Evolutionary conservation across 2,113 vertebrate genomes (phyloP).

Genomic region (Lepidothrix coronata): DNA sequence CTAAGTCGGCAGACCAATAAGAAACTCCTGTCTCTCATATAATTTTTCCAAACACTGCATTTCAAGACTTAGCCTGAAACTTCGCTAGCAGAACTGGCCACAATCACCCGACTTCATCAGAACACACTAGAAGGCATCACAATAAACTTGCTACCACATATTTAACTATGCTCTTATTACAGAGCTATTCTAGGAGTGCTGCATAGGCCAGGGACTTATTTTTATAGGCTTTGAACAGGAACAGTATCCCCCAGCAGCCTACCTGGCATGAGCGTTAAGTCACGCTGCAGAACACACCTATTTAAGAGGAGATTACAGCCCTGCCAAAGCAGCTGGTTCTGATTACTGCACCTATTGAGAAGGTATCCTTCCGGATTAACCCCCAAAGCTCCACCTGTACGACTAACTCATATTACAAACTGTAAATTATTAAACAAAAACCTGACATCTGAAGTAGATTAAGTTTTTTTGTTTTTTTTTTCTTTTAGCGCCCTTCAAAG

Average conservation of each 20-base stretch:
- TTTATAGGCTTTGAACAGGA: neutral
- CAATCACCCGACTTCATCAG: neutral
- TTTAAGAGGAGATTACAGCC: neutral
- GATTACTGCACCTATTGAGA: neutral
- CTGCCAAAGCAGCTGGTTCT: neutral
- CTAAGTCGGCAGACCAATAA: neutral
- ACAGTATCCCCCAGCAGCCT: neutral
- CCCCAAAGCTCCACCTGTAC: neutral
- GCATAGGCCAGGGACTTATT: slow-evolving; percentile 6
- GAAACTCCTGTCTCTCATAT: neutral
- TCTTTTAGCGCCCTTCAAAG: neutral
- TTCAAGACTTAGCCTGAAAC: neutral
- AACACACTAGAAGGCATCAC: slow-evolving; percentile 28
- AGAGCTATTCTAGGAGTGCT: slow-evolving; percentile 20
- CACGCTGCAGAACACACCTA: neutral
- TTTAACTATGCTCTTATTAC: slow-evolving; percentile 31
- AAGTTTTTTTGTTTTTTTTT: neutral
- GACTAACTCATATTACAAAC: neutral
- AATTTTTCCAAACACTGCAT: neutral
- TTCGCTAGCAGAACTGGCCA: neutral
- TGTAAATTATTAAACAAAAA: slow-evolving; percentile 26
- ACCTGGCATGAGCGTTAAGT: neutral
- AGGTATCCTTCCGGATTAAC: neutral
- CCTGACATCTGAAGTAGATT: neutral
- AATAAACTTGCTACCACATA: neutral